These are phyloP conservation scores for Gila orcuttii DNA, from an alignment of 2,113 vertebrate species.

Conservation along the genomic window DNA sequence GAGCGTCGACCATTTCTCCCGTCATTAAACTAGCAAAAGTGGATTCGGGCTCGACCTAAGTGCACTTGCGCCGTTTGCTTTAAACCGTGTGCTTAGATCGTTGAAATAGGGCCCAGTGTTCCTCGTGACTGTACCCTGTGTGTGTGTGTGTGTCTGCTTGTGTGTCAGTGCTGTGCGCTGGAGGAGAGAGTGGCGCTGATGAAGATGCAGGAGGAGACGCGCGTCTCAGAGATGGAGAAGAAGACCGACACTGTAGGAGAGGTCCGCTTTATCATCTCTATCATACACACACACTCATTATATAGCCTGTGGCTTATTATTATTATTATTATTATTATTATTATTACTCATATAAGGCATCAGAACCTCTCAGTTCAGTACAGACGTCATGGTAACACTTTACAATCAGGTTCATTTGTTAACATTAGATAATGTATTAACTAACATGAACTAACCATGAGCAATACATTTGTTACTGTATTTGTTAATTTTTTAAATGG, in stretches of 20 bases:
- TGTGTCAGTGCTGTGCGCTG: constrained; percentile 68
- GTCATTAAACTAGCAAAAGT: too few relatives aligned
- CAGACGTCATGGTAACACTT: neutral
- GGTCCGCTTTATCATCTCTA: constrained; percentile 68
- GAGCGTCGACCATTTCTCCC: too few relatives aligned
- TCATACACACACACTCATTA: too few relatives aligned
- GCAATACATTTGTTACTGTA: too few relatives aligned
- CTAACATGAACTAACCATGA: too few relatives aligned
- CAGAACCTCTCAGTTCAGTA: neutral
- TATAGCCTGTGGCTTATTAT: too few relatives aligned
- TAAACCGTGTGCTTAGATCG: too few relatives aligned
- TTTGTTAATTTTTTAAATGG: too few relatives aligned
- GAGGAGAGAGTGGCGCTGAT: constrained; percentile 62
- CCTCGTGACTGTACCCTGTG: neutral
- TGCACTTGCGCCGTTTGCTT: too few relatives aligned
- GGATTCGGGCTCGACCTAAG: too few relatives aligned
- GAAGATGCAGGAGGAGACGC: constrained; percentile 63
- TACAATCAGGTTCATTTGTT: neutral
- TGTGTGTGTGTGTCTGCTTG: neutral
- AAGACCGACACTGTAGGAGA: constrained; percentile 78
- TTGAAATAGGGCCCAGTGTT: too few relatives aligned
- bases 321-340: too few relatives aligned
- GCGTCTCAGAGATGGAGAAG: constrained; percentile 54
- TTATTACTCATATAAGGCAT: neutral
- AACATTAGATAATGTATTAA: neutral